Conservation (phyloP, 2,113 vertebrate genomes). For the Accipiter virgatus region DNA sequence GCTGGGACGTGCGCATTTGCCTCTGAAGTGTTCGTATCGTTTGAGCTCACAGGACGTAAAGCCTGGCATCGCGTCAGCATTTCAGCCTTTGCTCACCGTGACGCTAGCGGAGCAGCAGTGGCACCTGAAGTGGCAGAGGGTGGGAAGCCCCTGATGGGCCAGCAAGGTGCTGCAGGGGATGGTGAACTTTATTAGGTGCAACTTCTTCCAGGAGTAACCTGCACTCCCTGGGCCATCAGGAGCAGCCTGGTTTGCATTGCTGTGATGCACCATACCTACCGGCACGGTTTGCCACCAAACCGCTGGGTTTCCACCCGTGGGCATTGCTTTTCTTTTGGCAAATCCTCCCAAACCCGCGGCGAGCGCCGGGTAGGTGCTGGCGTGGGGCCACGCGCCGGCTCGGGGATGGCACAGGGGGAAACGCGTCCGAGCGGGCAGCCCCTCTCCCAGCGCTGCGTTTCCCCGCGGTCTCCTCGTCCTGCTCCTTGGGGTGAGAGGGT, state of each 20-base stretch:
- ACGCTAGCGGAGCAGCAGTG: background rate
- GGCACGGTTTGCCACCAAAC: background rate
- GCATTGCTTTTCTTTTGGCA: background rate
- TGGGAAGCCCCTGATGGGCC: background rate
- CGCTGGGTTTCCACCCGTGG: background rate
- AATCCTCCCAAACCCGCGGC: background rate
- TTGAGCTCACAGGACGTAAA: too few relatives aligned
- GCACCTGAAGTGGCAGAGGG: background rate
- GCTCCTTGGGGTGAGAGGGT: background rate
- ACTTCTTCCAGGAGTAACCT: background rate
- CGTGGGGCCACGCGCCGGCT: accelerated
- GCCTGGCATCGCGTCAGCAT: background rate
- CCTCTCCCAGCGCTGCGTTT: background rate
- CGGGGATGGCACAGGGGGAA: background rate
- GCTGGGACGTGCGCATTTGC: accelerated
- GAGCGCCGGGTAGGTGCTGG: background rate
- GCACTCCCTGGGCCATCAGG: background rate
- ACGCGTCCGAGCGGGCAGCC: accelerated
- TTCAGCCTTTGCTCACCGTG: too few relatives aligned
- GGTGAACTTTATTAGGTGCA: background rate
- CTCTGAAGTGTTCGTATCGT: background rate
- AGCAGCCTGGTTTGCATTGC: background rate
- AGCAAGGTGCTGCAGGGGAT: background rate
- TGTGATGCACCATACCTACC: background rate
- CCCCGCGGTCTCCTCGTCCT: background rate